Conservation (phyloP, 2,797 vertebrate species). For the Gastrophryne carolinensis region DNA sequence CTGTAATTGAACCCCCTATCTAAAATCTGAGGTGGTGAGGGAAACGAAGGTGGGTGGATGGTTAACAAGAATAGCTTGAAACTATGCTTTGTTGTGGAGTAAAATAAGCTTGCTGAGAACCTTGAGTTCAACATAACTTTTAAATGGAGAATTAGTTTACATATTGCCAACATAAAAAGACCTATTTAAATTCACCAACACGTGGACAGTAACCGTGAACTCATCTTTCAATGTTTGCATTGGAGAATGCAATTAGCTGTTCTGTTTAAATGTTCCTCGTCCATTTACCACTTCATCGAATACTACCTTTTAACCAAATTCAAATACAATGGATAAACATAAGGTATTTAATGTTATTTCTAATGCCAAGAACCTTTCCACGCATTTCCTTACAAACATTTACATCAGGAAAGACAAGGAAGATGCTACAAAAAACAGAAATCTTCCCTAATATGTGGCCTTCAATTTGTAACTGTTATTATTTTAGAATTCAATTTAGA, state of each 20-base stretch:
- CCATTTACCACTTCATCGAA: not conserved
- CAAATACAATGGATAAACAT: not conserved
- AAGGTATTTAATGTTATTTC: not conserved
- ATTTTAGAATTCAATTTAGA: no score
- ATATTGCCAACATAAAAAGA: slow-evolving; percentile 47
- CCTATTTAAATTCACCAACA: slow-evolving; percentile 60
- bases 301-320: not conserved
- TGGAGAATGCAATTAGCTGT: slow-evolving; percentile 56
- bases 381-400: no score
- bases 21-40: slow-evolving; percentile 67
- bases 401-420: no score
- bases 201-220: slow-evolving; percentile 53
- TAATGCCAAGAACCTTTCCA: no score
- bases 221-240: slow-evolving; percentile 62
- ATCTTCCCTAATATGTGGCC: no score
- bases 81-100: slow-evolving; percentile 62
- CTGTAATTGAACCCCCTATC: slow-evolving; percentile 62
- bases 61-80: slow-evolving; percentile 64
- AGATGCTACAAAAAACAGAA: no score
- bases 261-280: slow-evolving; percentile 21
- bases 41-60: slow-evolving; percentile 61
- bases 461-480: no score
- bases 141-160: slow-evolving; percentile 61
- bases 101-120: slow-evolving; percentile 70
- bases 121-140: slow-evolving; percentile 59